Base-by-base conservation (phyloP, 23 tunicate genomes). In the Diplosoma virens region DNA sequence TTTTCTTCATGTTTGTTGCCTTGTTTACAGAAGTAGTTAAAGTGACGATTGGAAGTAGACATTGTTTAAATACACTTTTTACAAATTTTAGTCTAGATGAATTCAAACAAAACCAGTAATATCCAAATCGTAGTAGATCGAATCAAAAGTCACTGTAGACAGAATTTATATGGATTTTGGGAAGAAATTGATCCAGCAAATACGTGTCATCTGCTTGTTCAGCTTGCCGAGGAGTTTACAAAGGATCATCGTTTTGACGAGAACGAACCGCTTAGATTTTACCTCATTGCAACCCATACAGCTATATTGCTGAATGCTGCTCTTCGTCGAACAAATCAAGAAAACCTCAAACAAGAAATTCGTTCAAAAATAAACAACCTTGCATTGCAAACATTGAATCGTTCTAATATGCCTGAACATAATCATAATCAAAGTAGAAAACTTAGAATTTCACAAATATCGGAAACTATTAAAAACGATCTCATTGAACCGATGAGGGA, bases 241-340 rank as follows among this genome's bases (percentile, higher is more conserved):
- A n/a, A n/a, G n/a, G n/a, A 6, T 11, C 63, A 4, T 55, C 25
- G 20, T 4, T 4, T 14, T 11, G 20, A 16, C 4, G 24, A 55
- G 4, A 4, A 4, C 21, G 24, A 55, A 16, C 5, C 21, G 21
- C 6, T 20, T 55, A 6, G 20, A 55, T 55, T 11, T 55, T 55
- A 11, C 63, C 21, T 4, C 4, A 20, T 22, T 25, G 4, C 20
- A 4, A 20, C 20, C 24, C 63, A 55, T 4, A 22, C 17, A 55
- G 63, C 63, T 16, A 25, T 55, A 25, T 20, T 55, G 63, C 63
- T 55, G 5, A 55, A 55, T 20, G 63, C 63, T 11, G 63, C 63
- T 11, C 24, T 55, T 14, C 24, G 4, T 11, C 21, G 63, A 55
- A 55, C 24, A 16, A 11, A 16, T 11, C 25, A 55, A 4, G 24